Base-by-base conservation (phyloP, 2,888 invertebrate species). In the Eristalinus sepulchralis region DNA sequence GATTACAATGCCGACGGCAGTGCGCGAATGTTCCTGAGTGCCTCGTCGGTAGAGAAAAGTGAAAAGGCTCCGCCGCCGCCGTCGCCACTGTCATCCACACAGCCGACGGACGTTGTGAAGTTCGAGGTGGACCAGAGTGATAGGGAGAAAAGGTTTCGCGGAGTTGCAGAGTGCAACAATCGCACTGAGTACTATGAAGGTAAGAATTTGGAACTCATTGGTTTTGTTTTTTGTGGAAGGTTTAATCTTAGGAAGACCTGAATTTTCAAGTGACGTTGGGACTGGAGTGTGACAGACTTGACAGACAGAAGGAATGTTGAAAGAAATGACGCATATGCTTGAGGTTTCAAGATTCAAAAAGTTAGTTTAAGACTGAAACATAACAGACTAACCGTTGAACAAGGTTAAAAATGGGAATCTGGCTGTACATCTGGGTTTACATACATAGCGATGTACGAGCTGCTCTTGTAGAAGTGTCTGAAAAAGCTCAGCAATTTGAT, bases 171-270 rank as follows among this genome's bases (percentile, higher is more conserved):
- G 22, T 79, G 70, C 24, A 79, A 8, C 62, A 83, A 60, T 47
- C 60, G 83, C 10, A 79, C 27, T 36, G 86, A 86, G 11, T 79
- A 71, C 53, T 83, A 63, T 67, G 86, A 86, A 78, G 86, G 86
- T 86, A 78, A 66, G 82, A 0, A 0, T 17, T 11, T 22, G 55
- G 20, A n/a, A n/a, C n/a, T 27, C 27, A 5, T 10, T 5, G 20
- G 57, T 0, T n/a, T 24, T 31, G 4, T 3, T n/a, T 47, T 1
- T 0, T n/a, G 13, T 47, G n/a, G 5, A 39, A n/a, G n/a, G 39
- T 47, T 3, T 11, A 1, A 6, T 5, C n/a, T 2, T 2, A 5
- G 39, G n/a, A n/a, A 5, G n/a, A 0, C 13, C n/a, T 39, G 13
- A 39, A n/a, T n/a, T n/a, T n/a, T n/a, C n/a, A 13, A 36, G 36